Conservation (phyloP, 2,797 vertebrate genomes). For the Cynodonichthys magdalenae region DNA sequence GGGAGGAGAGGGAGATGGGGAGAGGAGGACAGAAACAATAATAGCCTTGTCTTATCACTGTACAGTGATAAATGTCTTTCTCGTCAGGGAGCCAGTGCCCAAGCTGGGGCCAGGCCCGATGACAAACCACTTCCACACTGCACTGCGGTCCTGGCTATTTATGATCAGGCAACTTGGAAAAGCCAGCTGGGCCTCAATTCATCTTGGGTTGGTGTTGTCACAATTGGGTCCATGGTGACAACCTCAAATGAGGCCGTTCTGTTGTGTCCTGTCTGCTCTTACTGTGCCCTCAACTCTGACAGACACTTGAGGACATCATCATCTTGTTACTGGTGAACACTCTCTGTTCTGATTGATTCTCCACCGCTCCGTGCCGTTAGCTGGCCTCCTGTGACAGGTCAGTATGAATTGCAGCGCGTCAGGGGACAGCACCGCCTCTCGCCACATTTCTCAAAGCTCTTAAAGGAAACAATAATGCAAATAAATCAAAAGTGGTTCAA, state of each 20-base stretch:
- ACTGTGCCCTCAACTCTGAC: constrained; percentile 18
- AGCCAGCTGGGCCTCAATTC: constrained; percentile 53
- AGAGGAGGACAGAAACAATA: constrained; percentile 72
- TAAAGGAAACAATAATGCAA: constrained; percentile 19
- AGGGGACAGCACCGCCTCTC: constrained; percentile 6
- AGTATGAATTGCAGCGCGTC: not conserved
- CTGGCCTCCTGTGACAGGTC: not conserved
- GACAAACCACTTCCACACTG: constrained; percentile 69
- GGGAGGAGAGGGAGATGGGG: constrained; percentile 21
- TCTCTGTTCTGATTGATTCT: not conserved
- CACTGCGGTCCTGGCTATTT: constrained; percentile 57
- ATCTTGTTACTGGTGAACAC: constrained; percentile 19
- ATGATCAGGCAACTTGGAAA: constrained; percentile 44
- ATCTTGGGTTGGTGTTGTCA: constrained; percentile 40
- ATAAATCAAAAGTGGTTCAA: constrained; percentile 11
- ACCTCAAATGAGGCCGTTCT: constrained; percentile 44
- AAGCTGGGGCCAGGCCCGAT: constrained; percentile 55
- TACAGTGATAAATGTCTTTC: constrained; percentile 73
- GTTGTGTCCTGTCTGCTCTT: constrained; percentile 23
- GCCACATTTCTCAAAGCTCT: constrained; percentile 8
- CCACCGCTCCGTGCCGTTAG: not conserved
- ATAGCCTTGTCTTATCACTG: constrained; percentile 76
- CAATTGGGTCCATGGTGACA: constrained; percentile 46
- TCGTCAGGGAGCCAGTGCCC: constrained; percentile 51
- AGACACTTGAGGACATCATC: constrained; percentile 35